Evolutionary conservation across 1,140 invertebrate species (phyloP).

Genomic region (Xylocopa sonorina): DNA sequence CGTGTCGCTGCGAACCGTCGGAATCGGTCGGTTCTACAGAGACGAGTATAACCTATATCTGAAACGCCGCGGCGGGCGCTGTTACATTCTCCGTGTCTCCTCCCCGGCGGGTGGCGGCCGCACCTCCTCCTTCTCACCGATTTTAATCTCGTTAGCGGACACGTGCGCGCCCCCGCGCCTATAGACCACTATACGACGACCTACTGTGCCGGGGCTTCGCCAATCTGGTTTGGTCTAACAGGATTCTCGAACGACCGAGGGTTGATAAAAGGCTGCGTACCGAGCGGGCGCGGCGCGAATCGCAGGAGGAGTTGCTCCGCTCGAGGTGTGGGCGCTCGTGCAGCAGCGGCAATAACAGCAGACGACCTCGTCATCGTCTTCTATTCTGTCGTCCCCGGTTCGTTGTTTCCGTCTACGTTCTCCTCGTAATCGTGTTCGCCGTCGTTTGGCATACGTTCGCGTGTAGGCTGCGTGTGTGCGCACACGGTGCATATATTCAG

Average conservation of each 20-base stretch:
- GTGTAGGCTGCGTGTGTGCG: constrained; percentile 57
- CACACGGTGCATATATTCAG: constrained; percentile 40
- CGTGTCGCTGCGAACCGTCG: constrained; percentile 27
- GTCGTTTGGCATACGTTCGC: constrained; percentile 42
- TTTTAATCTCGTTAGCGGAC: constrained; percentile 83
- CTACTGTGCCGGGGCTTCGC: constrained; percentile 77
- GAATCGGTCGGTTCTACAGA: constrained; percentile 38
- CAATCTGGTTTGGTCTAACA: constrained; percentile 83
- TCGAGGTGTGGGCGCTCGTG: constrained; percentile 65
- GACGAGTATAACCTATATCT: constrained; percentile 36
- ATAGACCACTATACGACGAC: constrained; percentile 44
- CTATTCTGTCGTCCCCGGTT: constrained; percentile 49
- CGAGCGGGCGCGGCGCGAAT: constrained; percentile 71
- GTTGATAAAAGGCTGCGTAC: constrained; percentile 78
- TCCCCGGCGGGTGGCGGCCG: constrained; percentile 69
- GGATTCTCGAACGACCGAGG: constrained; percentile 77
- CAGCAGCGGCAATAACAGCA: constrained; percentile 55
- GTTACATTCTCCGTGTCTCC: constrained; percentile 73
- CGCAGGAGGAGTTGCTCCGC: constrained; percentile 64
- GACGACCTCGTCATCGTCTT: constrained; percentile 51
- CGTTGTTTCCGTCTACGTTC: constrained; percentile 45
- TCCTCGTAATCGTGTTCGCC: constrained; percentile 27
- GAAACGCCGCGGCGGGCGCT: constrained; percentile 51
- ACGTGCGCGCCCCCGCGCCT: constrained; percentile 79
- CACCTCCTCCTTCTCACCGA: constrained; percentile 67